Percentiles rank a stretch among this genome's conserved stretches.
Evolutionary conservation across 2,888 invertebrate genomes (phyloP).

Genomic region (Osmoderma eremita): DNA sequence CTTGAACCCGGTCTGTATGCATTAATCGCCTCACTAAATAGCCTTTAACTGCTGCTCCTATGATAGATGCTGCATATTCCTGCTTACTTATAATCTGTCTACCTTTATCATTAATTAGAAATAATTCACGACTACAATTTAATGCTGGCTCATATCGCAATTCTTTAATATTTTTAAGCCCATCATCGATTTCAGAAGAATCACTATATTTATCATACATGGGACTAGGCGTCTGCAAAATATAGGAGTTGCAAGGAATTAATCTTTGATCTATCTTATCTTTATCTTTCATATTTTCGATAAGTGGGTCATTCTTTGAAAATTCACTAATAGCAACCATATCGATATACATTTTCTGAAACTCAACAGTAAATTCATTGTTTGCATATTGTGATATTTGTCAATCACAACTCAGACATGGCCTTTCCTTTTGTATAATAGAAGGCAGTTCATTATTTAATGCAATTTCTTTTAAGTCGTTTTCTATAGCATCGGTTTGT

Average conservation of each 20-base stretch:
- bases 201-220: slow-evolving; percentile 64
- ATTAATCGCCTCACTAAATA: slow-evolving; percentile 84
- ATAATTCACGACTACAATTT: slow-evolving; percentile 26
- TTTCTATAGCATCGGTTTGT: slow-evolving; percentile 1
- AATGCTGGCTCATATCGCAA: neutral
- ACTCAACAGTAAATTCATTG: slow-evolving; percentile 40
- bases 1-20: slow-evolving; percentile 82
- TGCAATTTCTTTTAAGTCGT: slow-evolving; percentile 9
- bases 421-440: slow-evolving; percentile 35
- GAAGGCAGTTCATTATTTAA: slow-evolving; percentile 44
- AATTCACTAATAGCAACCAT: slow-evolving; percentile 8
- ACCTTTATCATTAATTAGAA: slow-evolving; percentile 2
- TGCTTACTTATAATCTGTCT: neutral
- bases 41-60: slow-evolving; percentile 78
- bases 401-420: slow-evolving; percentile 54
- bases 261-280: slow-evolving; percentile 64
- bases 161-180: neutral
- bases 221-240: slow-evolving; percentile 80
- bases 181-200: neutral
- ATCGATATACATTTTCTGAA: slow-evolving; percentile 28
- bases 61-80: slow-evolving; percentile 71
- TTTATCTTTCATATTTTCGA: neutral
- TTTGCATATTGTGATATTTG: slow-evolving; percentile 46
- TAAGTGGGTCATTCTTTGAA: neutral
- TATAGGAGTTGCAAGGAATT: slow-evolving; percentile 81